Evolutionary conservation across 2,888 invertebrate species (phyloP).

Genomic region (Bursaphelenchus okinawaensis): DNA sequence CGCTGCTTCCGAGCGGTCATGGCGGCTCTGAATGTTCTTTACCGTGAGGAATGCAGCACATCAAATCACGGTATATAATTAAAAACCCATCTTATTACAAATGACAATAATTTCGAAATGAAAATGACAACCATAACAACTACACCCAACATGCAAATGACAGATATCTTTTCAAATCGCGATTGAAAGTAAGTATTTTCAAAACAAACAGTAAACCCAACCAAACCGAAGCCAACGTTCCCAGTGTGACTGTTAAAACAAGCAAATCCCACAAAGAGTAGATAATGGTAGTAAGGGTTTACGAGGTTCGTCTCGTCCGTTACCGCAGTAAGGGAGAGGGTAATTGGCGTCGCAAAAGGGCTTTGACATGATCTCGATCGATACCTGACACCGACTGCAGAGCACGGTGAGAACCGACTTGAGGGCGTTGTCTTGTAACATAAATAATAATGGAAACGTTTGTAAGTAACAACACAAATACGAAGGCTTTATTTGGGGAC

Average conservation of each 20-base stretch:
- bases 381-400: no score
- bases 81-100: no score
- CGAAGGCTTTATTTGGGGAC: background rate
- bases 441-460: background rate
- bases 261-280: background rate
- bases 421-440: background rate
- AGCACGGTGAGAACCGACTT: background rate
- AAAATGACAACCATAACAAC: no score
- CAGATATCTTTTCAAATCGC: no score
- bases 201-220: no score
- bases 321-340: background rate
- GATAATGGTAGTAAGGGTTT: background rate
- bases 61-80: no score
- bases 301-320: background rate
- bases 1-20: slow-evolving; percentile 25
- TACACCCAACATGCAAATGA: no score
- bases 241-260: no score
- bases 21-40: slow-evolving; percentile 14
- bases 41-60: no score
- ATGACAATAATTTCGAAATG: no score
- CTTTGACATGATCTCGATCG: background rate
- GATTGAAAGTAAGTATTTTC: no score
- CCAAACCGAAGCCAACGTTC: no score
- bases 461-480: background rate
- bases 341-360: background rate